Evolutionary conservation across 2,797 vertebrate genomes (phyloP).

Genomic region (Benthosema pterotum): DNA sequence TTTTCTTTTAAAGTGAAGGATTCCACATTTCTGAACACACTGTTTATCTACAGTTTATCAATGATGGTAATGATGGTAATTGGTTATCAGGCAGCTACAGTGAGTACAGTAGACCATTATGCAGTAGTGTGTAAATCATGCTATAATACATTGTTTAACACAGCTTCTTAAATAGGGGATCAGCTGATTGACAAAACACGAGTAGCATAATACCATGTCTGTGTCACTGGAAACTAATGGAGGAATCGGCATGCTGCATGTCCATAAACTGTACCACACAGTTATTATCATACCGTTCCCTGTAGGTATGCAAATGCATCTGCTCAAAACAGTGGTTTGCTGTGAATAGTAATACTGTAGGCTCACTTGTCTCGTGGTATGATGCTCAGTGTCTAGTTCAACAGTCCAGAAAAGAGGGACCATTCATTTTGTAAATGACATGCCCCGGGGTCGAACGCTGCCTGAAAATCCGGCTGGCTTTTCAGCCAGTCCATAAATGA

Average conservation of each 20-base stretch:
- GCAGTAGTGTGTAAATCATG: no score
- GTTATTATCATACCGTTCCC: constrained; percentile 35
- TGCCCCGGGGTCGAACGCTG: constrained; percentile 65
- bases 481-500: constrained; percentile 62
- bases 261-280: constrained; percentile 35
- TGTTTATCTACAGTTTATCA: no score
- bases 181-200: no score
- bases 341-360: constrained; percentile 62
- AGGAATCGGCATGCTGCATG: constrained; percentile 7
- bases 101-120: no score
- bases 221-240: constrained; percentile 5
- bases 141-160: no score
- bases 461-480: constrained; percentile 65
- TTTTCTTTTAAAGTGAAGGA: no score
- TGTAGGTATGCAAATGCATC: constrained; percentile 56
- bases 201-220: neutral
- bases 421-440: constrained; percentile 77
- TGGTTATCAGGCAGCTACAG: no score
- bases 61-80: no score
- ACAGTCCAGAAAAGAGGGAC: constrained; percentile 73
- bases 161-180: no score
- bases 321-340: constrained; percentile 39
- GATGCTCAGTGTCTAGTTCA: constrained; percentile 65
- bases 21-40: no score
- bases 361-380: constrained; percentile 69